Evolutionary conservation across 2,888 invertebrate species (phyloP).

Genomic region (Digitonthophagus gazella): DNA sequence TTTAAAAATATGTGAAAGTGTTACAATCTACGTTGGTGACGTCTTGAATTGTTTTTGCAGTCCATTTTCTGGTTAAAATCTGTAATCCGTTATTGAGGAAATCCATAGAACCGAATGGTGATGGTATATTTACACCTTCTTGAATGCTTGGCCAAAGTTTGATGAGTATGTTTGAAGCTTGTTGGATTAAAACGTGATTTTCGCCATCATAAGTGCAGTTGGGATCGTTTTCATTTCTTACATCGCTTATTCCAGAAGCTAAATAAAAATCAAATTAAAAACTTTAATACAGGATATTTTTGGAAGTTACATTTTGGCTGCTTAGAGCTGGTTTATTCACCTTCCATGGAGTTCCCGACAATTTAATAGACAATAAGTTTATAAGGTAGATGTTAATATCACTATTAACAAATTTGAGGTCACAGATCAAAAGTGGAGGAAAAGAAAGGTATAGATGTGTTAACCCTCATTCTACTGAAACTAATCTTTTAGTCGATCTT

Average conservation of each 20-base stretch:
- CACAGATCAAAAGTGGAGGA: too few relatives aligned
- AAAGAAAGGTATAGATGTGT: too few relatives aligned
- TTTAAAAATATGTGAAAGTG: conserved; percentile 29
- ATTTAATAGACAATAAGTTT: too few relatives aligned
- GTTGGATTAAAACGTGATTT: conserved; percentile 84
- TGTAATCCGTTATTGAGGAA: conserved; percentile 61
- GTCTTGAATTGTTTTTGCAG: conserved; percentile 53
- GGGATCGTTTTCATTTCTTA: conserved; percentile 80
- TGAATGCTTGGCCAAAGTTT: conserved; percentile 56
- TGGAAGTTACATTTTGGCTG: too few relatives aligned
- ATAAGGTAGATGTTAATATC: too few relatives aligned
- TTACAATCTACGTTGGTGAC: conserved; percentile 57
- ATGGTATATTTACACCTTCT: conserved; percentile 47
- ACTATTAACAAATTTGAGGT: too few relatives aligned
- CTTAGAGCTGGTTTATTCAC: too few relatives aligned
- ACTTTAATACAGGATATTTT: too few relatives aligned
- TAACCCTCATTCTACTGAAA: too few relatives aligned
- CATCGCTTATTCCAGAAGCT: conserved; percentile 72
- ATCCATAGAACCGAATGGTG: conserved; percentile 65
- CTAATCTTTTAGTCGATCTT: too few relatives aligned
- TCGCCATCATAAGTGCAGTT: conserved; percentile 91
- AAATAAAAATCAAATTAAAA: conserved; percentile 32
- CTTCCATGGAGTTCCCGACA: too few relatives aligned
- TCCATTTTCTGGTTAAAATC: conserved; percentile 58
- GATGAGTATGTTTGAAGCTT: conserved; percentile 70